Percentiles rank a stretch among this genome's conserved stretches.
phyloP scores from a whole-genome alignment of 2,888 invertebrate species.

The Orthosia cruda region DNA sequence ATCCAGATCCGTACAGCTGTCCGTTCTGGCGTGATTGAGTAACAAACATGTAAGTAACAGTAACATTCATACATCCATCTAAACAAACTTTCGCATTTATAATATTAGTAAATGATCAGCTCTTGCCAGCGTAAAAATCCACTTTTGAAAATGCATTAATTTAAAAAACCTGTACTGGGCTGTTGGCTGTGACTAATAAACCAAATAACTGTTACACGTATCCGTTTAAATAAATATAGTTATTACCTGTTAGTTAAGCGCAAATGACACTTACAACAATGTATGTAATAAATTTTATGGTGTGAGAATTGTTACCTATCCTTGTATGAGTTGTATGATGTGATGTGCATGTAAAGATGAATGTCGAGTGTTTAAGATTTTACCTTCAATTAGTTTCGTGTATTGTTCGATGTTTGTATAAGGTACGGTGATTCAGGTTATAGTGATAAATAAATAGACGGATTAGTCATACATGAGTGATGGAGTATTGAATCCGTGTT shows the following conservation, averaged over 20 bases:
- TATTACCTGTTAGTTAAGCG: conserved; percentile 48
- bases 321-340: conserved; percentile 13
- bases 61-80: no score
- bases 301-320: conserved; percentile 49
- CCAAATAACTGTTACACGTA: conserved; percentile 26
- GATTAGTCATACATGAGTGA: conserved; percentile 13
- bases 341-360: conserved; percentile 31
- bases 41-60: no score
- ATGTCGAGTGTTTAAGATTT: conserved; percentile 37
- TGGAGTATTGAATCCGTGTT: background rate
- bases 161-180: background rate
- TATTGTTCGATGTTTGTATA: conserved; percentile 45
- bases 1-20: no score
- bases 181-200: conserved; percentile 7
- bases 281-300: conserved; percentile 55
- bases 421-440: conserved; percentile 14
- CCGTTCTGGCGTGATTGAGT: no score
- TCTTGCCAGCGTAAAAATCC: background rate
- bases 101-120: background rate
- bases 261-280: conserved; percentile 54
- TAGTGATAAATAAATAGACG: conserved; percentile 1
- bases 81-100: no score
- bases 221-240: conserved; percentile 52
- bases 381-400: conserved; percentile 56
- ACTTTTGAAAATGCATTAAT: background rate